phyloP scores from a whole-genome alignment of 2,888 invertebrate species.

The Drosophila anceps region DNA sequence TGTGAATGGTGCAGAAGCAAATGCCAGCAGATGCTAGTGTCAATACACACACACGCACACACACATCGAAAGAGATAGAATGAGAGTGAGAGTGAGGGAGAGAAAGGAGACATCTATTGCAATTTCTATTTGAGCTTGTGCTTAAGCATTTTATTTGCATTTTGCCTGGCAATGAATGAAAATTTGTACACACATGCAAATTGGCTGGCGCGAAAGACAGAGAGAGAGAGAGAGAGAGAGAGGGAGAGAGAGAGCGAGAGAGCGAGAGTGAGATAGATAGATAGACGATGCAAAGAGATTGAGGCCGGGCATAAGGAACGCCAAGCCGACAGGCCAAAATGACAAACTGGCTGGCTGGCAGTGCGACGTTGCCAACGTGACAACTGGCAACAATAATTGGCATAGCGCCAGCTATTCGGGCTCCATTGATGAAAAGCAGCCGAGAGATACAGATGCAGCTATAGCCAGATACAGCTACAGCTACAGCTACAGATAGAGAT shows the following conservation, averaged over 20 bases:
- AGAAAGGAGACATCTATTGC: constrained; percentile 25
- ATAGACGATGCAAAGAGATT: background rate
- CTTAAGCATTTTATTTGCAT: constrained; percentile 66
- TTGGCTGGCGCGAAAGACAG: constrained; percentile 35
- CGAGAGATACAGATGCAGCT: constrained; percentile 38
- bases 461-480: constrained; percentile 20
- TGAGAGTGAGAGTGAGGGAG: background rate
- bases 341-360: constrained; percentile 67
- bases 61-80: background rate
- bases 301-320: constrained; percentile 43
- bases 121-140: constrained; percentile 57
- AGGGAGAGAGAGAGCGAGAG: background rate
- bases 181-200: constrained; percentile 64
- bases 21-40: constrained; percentile 54
- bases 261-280: no score
- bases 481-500: constrained; percentile 19
- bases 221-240: background rate
- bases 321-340: constrained; percentile 57
- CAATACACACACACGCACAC: constrained; percentile 39
- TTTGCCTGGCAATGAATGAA: constrained; percentile 71
- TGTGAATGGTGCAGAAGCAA: constrained; percentile 20
- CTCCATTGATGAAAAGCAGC: constrained; percentile 77
- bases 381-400: constrained; percentile 76
- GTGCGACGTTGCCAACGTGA: constrained; percentile 42
- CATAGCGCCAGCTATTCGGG: constrained; percentile 63